Percentiles rank a stretch among this genome's conserved stretches.
Conservation (phyloP, 1,140 invertebrate species). For the Saccostrea echinata region DNA sequence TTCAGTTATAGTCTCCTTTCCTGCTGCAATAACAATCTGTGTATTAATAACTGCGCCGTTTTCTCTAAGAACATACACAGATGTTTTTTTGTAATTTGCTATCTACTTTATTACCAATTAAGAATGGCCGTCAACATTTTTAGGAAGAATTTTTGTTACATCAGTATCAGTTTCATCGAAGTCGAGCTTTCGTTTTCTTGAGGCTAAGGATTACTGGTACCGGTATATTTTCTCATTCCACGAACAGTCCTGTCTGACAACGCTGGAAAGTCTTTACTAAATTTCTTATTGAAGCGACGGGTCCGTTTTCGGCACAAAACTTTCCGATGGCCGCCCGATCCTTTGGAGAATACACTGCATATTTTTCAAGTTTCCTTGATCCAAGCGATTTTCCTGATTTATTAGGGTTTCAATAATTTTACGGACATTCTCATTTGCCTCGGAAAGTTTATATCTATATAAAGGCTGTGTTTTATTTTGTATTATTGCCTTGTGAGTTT, state of each 20-base stretch:
- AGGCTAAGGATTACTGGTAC: not conserved
- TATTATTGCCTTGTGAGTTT: too few species aligned
- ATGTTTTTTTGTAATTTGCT: slow-evolving; percentile 35
- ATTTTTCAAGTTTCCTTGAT: too few species aligned
- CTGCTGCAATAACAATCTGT: slow-evolving; percentile 37
- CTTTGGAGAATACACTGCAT: not conserved
- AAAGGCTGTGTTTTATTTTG: too few species aligned
- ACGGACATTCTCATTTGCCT: too few species aligned
- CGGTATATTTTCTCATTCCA: not conserved
- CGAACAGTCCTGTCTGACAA: slow-evolving; percentile 36
- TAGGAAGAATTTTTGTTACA: too few species aligned
- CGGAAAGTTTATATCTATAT: too few species aligned
- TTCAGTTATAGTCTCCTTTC: slow-evolving; percentile 19
- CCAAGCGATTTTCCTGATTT: too few species aligned
- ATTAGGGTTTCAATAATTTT: too few species aligned
- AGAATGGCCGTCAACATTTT: slow-evolving; percentile 38
- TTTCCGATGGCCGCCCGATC: too few species aligned
- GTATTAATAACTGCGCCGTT: too few species aligned
- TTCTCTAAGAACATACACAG: not conserved
- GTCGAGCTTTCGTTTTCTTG: slow-evolving; percentile 21
- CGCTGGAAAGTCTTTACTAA: slow-evolving; percentile 19
- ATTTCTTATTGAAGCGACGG: slow-evolving; percentile 17
- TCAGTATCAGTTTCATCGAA: slow-evolving; percentile 8
- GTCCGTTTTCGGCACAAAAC: too few species aligned
- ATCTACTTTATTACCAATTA: slow-evolving; percentile 20